Evolutionary conservation across 2,797 vertebrate genomes (phyloP), one percentile per base, ranked within the genome.

Genomic region (Sebastes miniatus): DNA sequence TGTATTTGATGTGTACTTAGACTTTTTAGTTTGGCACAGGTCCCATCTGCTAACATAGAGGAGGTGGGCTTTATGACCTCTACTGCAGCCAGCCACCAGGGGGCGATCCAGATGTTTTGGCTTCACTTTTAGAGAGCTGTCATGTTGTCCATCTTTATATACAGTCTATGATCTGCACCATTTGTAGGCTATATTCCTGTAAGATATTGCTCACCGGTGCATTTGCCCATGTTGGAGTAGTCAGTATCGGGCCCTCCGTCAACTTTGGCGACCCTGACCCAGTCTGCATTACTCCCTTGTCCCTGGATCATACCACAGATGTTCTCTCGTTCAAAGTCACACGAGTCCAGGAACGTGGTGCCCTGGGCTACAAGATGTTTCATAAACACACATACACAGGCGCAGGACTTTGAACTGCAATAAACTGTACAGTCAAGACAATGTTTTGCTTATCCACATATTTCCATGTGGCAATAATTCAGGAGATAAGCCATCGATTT

Each of bases 271-370:
- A 97, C 79, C 24, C 90, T 91, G 2, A 87, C 74, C 98, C 98
- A 99, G 61, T 96, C 95, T 2, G 76, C 90, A 43, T 29, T 85
- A 79, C 96, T 94, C 0, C 20, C 93, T 80, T 93, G 86, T 79
- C 96, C 95, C 94, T 99, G 98, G 91, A 97, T 93, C 97, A 99
- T 98, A 13, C 98, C 97, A 66, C 98, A 99, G 63, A 99, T 95
- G 76, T 97, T 98, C 83, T 96, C 97, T 64, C 93, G 91, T 90
- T 99, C 98, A 95, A 99, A 99, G 92, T 95, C 93, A 56, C 98
- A 99, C 0, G 96, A 96, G 83, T 99, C 98, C 96, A 99, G 92
- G 86, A 98, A 99, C 4, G 95, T 98, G 66, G 96, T 87, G 31
- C 95, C 95, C 69, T 87, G 64, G 5, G 88, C 94, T 95, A 47